Evolutionary conservation across 92 coral and sea anemone genomes (phyloP).

Genomic region (Phenganax subtilis): DNA sequence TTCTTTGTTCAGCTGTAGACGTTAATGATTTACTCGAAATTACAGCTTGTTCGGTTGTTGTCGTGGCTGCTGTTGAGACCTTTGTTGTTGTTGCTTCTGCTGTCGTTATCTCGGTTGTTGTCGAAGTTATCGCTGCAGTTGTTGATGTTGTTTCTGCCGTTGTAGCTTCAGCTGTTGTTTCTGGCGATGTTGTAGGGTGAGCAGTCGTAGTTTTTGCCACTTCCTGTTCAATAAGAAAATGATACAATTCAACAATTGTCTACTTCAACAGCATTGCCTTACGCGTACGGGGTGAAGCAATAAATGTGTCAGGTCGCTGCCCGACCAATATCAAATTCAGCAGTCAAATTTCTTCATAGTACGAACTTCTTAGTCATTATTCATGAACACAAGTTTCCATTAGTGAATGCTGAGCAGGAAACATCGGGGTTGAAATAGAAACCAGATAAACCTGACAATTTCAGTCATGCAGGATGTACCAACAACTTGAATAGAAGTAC

Average conservation of each 20-base stretch:
- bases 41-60: constrained; percentile 2
- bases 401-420: too few relatives aligned
- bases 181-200: constrained; percentile 36
- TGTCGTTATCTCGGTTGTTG: constrained; percentile 53
- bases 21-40: background rate
- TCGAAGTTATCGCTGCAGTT: constrained; percentile 51
- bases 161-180: constrained; percentile 39
- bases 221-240: background rate
- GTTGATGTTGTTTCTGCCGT: constrained; percentile 56
- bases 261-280: too few relatives aligned
- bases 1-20: background rate
- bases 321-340: too few relatives aligned
- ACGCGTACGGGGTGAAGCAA: too few relatives aligned
- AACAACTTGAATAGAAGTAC: background rate
- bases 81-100: constrained; percentile 51
- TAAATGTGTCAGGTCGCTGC: too few relatives aligned
- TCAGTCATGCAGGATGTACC: constrained; percentile 39
- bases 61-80: constrained; percentile 59
- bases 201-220: background rate
- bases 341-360: too few relatives aligned
- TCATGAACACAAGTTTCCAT: too few relatives aligned
- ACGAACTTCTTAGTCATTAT: too few relatives aligned
- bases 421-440: too few relatives aligned
- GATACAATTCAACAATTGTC: too few relatives aligned
- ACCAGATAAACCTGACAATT: constrained; percentile 45